Evolutionary conservation across 2,113 vertebrate species (phyloP).

Genomic region (Pteruthius melanotis): DNA sequence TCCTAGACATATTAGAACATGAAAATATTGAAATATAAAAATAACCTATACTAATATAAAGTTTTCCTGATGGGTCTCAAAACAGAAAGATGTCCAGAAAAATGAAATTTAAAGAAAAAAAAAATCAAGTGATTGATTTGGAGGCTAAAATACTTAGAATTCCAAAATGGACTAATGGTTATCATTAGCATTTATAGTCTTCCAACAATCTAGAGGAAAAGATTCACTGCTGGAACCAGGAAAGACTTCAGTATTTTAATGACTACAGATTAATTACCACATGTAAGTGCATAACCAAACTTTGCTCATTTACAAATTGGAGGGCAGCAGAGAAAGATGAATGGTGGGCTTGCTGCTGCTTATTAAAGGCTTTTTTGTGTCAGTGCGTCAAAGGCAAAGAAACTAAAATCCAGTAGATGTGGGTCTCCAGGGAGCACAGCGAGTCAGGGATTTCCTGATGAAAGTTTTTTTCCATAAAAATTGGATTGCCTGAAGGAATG

Average conservation of each 20-base stretch:
- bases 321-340: background rate
- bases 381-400: background rate
- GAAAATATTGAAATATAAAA: background rate
- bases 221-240: background rate
- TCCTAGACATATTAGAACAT: background rate
- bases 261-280: background rate
- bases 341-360: background rate
- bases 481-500: conserved; percentile 36
- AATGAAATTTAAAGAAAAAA: background rate
- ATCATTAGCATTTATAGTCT: background rate
- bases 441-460: conserved; percentile 16
- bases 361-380: background rate
- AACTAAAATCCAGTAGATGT: background rate
- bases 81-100: background rate
- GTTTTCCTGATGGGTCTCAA: background rate
- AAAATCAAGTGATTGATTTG: background rate
- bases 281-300: background rate
- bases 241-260: background rate
- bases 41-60: background rate
- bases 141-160: background rate
- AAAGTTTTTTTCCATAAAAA: conserved; percentile 42
- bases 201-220: background rate
- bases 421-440: background rate
- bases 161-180: background rate
- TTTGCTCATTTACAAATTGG: background rate